Evolutionary conservation across 2,113 vertebrate species (phyloP).

Genomic region (Garra rufa): DNA sequence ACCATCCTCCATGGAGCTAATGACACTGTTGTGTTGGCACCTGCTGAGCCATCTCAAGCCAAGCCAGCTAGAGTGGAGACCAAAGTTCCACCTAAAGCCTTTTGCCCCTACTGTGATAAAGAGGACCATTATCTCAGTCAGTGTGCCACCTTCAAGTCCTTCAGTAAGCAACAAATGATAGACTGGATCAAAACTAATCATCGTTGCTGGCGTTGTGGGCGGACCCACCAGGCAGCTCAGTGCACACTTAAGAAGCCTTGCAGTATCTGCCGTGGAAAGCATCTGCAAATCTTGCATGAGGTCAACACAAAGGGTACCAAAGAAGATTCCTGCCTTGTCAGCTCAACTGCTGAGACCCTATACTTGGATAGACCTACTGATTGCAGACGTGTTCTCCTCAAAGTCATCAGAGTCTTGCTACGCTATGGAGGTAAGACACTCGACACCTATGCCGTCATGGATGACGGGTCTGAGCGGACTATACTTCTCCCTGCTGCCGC

Average conservation of each 20-base stretch:
- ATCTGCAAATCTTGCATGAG: slow-evolving; percentile 24
- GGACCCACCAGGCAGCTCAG: too few relatives aligned
- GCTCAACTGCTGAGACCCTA: not conserved
- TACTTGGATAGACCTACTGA: slow-evolving; percentile 22
- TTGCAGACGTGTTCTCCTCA: not conserved
- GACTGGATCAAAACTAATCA: slow-evolving; percentile 8
- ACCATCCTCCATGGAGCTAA: not conserved
- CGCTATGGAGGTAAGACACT: not conserved
- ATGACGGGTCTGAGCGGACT: not conserved
- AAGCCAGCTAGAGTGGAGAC: not conserved
- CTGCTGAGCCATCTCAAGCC: not conserved
- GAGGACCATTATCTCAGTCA: not conserved
- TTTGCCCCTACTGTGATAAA: not conserved
- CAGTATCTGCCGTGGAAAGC: slow-evolving; percentile 2
- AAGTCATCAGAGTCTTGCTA: not conserved
- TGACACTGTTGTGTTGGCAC: not conserved
- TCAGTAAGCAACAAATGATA: not conserved
- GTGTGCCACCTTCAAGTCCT: not conserved
- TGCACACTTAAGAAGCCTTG: not conserved
- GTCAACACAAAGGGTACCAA: not conserved
- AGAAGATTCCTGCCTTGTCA: not conserved
- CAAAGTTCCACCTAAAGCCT: not conserved
- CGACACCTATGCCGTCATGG: not conserved
- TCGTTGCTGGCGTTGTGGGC: slow-evolving; percentile 16
- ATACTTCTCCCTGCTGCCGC: slow-evolving; percentile 2